These are phyloP conservation scores for Papilio protenor DNA, from an alignment of 2,888 invertebrate genomes.

Conservation along the genomic window DNA sequence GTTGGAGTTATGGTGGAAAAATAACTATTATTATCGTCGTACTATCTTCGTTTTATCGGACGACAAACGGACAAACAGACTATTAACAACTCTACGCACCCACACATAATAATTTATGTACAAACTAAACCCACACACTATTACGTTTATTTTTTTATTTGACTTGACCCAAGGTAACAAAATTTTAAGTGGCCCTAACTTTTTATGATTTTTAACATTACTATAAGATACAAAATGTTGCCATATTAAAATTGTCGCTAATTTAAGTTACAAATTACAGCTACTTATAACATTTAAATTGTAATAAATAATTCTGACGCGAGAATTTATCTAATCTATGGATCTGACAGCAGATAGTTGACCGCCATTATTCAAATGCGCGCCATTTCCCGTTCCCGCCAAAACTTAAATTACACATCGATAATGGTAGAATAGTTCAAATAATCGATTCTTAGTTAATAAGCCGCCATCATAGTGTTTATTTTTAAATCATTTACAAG, in stretches of 20 bases:
- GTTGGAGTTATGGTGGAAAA: conserved; percentile 2
- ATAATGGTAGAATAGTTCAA: not conserved
- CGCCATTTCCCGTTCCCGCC: conserved; percentile 9
- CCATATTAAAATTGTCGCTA: not conserved
- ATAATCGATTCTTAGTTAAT: not conserved
- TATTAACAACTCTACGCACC: conserved; percentile 16
- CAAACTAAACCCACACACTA: conserved; percentile 9
- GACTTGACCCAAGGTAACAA: not conserved
- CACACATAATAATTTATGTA: conserved; percentile 8
- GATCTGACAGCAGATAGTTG: conserved; percentile 6
- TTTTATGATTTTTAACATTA: not conserved
- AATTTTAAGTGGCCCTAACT: not conserved
- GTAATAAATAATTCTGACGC: conserved; percentile 19
- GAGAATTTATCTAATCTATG: conserved; percentile 10
- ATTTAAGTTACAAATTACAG: not conserved
- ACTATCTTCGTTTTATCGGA: conserved; percentile 29
- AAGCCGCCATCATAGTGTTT: not conserved
- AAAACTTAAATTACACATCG: conserved; percentile 2
- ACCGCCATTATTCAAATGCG: conserved; percentile 13
- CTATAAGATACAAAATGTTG: not conserved
- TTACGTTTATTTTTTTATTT: not conserved
- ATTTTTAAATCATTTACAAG: not conserved
- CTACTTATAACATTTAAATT: not conserved
- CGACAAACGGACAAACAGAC: conserved; percentile 5
- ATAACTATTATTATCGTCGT: conserved; percentile 15